phyloP scores from a whole-genome alignment of 2,888 invertebrate genomes.

The Bombylius major region DNA sequence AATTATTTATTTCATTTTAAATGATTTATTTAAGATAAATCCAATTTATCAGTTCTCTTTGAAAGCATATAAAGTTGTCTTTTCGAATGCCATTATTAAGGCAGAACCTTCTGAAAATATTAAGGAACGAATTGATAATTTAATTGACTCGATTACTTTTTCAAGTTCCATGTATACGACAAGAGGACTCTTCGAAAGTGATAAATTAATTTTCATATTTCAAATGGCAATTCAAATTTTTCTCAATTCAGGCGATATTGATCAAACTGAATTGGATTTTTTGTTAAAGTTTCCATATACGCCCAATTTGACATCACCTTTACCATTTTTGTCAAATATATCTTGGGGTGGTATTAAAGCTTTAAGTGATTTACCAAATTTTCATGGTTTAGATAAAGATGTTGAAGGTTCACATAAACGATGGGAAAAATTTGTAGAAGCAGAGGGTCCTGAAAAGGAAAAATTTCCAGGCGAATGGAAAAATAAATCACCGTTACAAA shows the following conservation, averaged over 20 bases:
- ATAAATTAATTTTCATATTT: constrained; percentile 81
- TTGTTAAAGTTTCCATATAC: constrained; percentile 71
- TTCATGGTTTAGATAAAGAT: constrained; percentile 75
- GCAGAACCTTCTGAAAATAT: constrained; percentile 59
- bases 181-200: constrained; percentile 79
- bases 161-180: constrained; percentile 79
- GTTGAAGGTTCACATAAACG: constrained; percentile 82
- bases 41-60: constrained; percentile 92
- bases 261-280: constrained; percentile 69
- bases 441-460: constrained; percentile 85
- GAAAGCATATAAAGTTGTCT: constrained; percentile 86
- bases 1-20: constrained; percentile 83
- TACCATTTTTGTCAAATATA: constrained; percentile 66
- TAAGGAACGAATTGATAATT: constrained; percentile 54
- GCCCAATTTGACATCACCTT: constrained; percentile 60
- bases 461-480: constrained; percentile 95
- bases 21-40: constrained; percentile 83
- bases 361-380: constrained; percentile 63
- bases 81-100: constrained; percentile 59
- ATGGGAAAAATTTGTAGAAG: constrained; percentile 87
- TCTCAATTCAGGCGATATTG: constrained; percentile 48
- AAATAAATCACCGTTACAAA: constrained; percentile 70
- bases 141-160: constrained; percentile 80
- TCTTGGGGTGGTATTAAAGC: constrained; percentile 76
- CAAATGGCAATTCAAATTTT: constrained; percentile 71